Evolutionary conservation across 2,113 vertebrate species (phyloP).

Genomic region (Ondatra zibethicus): DNA sequence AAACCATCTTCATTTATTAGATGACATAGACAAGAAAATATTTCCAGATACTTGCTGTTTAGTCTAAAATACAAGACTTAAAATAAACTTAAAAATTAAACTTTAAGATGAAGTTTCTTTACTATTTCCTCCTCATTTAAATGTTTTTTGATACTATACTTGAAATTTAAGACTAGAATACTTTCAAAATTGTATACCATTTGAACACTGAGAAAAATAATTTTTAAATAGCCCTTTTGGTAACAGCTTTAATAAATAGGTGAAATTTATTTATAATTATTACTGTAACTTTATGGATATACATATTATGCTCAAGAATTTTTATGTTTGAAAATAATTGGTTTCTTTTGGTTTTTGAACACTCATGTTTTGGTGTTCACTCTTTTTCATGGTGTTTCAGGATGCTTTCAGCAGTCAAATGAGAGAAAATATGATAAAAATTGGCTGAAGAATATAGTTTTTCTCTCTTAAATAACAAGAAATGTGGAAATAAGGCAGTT

Average conservation of each 20-base stretch:
- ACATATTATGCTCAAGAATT: background rate
- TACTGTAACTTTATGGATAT: background rate
- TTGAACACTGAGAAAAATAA: background rate
- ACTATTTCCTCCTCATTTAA: background rate
- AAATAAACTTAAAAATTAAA: slow-evolving; percentile 51
- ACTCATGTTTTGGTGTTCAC: slow-evolving; percentile 17
- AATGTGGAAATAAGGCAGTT: background rate
- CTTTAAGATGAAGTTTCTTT: slow-evolving; percentile 2
- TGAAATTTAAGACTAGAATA: slow-evolving; percentile 3
- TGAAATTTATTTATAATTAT: slow-evolving; percentile 27
- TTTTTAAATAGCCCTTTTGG: background rate
- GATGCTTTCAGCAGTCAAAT: background rate
- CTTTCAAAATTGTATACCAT: background rate
- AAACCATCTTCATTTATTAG: background rate
- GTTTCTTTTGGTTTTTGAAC: slow-evolving; percentile 40
- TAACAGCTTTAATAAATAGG: background rate
- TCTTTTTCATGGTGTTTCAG: background rate
- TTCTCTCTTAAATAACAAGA: background rate
- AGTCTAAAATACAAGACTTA: slow-evolving; percentile 50
- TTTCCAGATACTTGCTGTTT: background rate
- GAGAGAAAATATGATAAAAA: slow-evolving; percentile 23
- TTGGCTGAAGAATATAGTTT: slow-evolving; percentile 35
- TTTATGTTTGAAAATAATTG: slow-evolving; percentile 50
- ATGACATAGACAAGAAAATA: background rate
- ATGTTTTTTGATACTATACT: background rate